These are phyloP conservation scores for Thaumatotibia leucotreta DNA, from an alignment of 1,140 invertebrate genomes.

Conservation along the genomic window DNA sequence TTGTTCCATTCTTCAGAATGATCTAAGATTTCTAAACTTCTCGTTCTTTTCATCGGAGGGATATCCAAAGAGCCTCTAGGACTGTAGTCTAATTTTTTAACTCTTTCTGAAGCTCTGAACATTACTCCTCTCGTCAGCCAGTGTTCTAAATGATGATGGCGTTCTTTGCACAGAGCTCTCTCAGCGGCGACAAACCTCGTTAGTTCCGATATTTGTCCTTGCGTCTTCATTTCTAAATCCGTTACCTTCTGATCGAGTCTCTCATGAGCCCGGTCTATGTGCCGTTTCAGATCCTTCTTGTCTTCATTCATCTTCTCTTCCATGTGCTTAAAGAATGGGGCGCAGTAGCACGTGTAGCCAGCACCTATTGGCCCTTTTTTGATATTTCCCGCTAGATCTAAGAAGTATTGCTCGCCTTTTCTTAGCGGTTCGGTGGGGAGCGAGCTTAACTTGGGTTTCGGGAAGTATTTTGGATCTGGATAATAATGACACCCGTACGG, in stretches of 20 bases:
- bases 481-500: conserved; percentile 94
- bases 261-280: conserved; percentile 89
- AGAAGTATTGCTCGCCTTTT: conserved; percentile 94
- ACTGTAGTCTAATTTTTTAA: conserved; percentile 72
- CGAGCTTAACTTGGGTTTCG: conserved; percentile 89
- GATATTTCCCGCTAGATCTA: conserved; percentile 97
- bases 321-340: conserved; percentile 88
- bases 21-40: conserved; percentile 80
- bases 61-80: conserved; percentile 78
- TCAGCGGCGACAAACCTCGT: conserved; percentile 81
- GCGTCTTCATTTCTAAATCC: conserved; percentile 86
- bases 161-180: conserved; percentile 80
- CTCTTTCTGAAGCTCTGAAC: conserved; percentile 78
- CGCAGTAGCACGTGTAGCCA: conserved; percentile 89
- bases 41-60: conserved; percentile 79
- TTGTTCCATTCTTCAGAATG: conserved; percentile 65
- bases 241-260: conserved; percentile 88
- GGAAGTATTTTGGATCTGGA: conserved; percentile 88
- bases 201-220: conserved; percentile 85
- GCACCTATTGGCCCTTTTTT: conserved; percentile 95
- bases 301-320: conserved; percentile 91
- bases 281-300: conserved; percentile 89
- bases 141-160: conserved; percentile 82
- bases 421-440: conserved; percentile 90
- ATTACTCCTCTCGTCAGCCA: conserved; percentile 80